phyloP scores from a whole-genome alignment of 1,140 invertebrate species.

The Rhynchophorus ferrugineus region DNA sequence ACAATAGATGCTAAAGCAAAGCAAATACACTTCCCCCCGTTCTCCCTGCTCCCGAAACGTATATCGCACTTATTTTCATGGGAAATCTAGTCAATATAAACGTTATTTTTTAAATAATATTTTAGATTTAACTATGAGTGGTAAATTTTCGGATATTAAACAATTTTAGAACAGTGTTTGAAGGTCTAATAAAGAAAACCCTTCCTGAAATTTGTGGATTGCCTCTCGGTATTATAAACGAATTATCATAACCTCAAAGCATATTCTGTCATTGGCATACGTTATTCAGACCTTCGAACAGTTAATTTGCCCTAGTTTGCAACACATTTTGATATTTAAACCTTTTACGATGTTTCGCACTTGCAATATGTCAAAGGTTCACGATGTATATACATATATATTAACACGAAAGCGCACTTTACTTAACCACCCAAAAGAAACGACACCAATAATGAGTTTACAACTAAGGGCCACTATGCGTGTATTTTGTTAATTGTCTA shows the following conservation, averaged over 20 bases:
- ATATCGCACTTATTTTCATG: conserved; percentile 19
- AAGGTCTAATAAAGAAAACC: neutral
- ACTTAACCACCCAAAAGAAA: neutral
- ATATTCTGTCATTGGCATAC: neutral
- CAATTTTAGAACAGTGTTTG: neutral
- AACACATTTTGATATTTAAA: conserved; percentile 1
- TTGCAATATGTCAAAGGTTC: conserved; percentile 3
- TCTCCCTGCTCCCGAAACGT: neutral
- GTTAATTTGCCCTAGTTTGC: neutral
- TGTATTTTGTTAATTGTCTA: conserved; percentile 3
- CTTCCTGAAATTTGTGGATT: neutral
- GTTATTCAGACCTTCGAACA: neutral
- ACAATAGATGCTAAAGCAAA: conserved; percentile 3
- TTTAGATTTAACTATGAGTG: conserved; percentile 12
- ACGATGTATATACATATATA: conserved; percentile 1
- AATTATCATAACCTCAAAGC: neutral
- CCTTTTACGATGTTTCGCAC: conserved; percentile 1
- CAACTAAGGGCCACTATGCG: neutral
- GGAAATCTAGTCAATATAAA: conserved; percentile 18
- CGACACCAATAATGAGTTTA: neutral
- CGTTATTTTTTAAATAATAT: conserved; percentile 14
- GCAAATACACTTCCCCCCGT: no score
- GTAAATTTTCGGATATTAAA: conserved; percentile 3
- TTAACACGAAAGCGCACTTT: neutral
- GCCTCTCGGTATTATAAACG: neutral